A percentile compares a stretch with the other conserved stretches of the same genome.
phyloP scores from a whole-genome alignment of 2,113 vertebrate species.

The rat (Rattus norvegicus) region DNA sequence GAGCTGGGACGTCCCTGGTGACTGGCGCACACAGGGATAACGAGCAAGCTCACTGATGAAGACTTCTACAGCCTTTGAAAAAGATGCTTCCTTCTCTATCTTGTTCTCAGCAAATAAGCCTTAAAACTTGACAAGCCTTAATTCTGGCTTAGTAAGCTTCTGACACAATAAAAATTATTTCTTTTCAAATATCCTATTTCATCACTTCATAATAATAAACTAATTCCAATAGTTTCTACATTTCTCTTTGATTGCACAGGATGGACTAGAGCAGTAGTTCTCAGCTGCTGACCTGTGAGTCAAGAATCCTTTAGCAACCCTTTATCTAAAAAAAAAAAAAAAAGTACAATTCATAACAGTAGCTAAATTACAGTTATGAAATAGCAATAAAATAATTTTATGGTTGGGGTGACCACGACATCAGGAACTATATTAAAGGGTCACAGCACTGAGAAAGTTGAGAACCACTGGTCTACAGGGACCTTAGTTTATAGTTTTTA shows the following conservation, averaged over 20 bases:
- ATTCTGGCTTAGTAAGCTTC: constrained; percentile 46
- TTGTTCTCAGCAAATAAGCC: constrained; percentile 2
- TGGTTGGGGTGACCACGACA: background rate
- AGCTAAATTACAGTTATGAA: background rate
- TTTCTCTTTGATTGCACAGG: constrained; percentile 79
- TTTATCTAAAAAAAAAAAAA: background rate
- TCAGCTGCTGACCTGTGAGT: background rate
- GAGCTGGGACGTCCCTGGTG: background rate
- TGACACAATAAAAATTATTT: constrained; percentile 44
- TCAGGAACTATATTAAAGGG: background rate
- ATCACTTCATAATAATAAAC: constrained; percentile 81
- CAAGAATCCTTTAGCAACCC: background rate
- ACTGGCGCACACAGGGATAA: background rate
- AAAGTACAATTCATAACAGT: background rate
- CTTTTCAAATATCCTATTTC: constrained; percentile 67
- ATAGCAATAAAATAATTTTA: background rate
- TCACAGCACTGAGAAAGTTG: background rate
- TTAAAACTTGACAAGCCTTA: constrained; percentile 15
- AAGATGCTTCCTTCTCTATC: constrained; percentile 8
- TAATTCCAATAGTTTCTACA: constrained; percentile 82
- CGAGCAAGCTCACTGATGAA: background rate
- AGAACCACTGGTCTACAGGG: background rate
- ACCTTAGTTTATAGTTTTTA: constrained; percentile 63
- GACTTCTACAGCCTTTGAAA: constrained; percentile 32
- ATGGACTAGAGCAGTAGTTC: constrained; percentile 34